Evolutionary conservation across 2,113 vertebrate genomes (phyloP).

Genomic region (Verasper variegatus): DNA sequence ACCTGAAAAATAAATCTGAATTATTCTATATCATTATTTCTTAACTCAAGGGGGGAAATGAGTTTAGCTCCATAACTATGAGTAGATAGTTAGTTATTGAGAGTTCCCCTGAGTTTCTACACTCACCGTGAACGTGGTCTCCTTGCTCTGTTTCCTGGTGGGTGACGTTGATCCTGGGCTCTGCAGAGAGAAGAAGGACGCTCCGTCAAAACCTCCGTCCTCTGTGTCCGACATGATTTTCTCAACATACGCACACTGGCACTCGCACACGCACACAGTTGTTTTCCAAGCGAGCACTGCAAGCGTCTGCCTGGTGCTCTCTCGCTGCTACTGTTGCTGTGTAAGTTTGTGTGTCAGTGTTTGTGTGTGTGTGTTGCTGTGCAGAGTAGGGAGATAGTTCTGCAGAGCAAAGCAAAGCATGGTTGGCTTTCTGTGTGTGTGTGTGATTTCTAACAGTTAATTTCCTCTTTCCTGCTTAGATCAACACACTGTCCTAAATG

Average conservation of each 20-base stretch:
- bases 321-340: conserved; percentile 36
- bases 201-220: conserved; percentile 78
- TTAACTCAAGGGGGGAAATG: too few species aligned
- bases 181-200: conserved; percentile 85
- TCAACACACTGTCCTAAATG: not conserved
- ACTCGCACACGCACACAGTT: conserved; percentile 28
- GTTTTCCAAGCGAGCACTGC: conserved; percentile 34
- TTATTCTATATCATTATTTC: too few species aligned
- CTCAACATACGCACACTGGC: conserved; percentile 31
- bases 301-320: conserved; percentile 42
- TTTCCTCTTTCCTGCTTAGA: not conserved
- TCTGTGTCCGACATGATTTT: conserved; percentile 79
- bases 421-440: conserved; percentile 24
- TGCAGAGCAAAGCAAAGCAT: conserved; percentile 55
- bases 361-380: conserved; percentile 42
- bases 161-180: conserved; percentile 87
- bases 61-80: too few species aligned
- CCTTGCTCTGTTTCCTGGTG: conserved; percentile 86
- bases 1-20: too few species aligned
- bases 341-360: conserved; percentile 11
- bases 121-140: conserved; percentile 89
- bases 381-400: conserved; percentile 50
- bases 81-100: not conserved
- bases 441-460: conserved; percentile 10
- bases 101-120: conserved; percentile 29